Evolutionary conservation across 1,140 invertebrate genomes (phyloP).

Genomic region (Steinernema khuongi): DNA sequence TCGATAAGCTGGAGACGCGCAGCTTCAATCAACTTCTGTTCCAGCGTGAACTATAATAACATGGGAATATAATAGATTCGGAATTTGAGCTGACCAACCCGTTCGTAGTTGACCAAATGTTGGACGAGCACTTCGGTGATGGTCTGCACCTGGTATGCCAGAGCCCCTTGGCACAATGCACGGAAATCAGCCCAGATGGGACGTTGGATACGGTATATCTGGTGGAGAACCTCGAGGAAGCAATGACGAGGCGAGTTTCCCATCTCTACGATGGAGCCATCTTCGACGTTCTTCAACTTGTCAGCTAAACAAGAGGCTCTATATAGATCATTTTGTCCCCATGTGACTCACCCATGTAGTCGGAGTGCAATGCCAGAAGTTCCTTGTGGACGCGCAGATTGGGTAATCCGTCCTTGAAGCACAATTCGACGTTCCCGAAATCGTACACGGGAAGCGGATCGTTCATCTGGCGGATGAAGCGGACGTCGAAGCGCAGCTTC

Average conservation of each 20-base stretch:
- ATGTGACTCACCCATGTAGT: not conserved
- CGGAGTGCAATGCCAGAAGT: not conserved
- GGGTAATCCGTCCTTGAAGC: not conserved
- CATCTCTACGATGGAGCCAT: not conserved
- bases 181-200: slow-evolving; percentile 24
- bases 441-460: slow-evolving; percentile 13
- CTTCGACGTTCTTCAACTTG: not conserved
- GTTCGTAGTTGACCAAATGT: slow-evolving; percentile 20
- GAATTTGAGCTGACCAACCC: slow-evolving; percentile 7
- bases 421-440: not conserved
- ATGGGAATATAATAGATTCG: not conserved
- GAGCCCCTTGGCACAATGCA: not conserved
- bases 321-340: not conserved
- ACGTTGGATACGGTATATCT: slow-evolving; percentile 17
- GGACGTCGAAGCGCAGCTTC: slow-evolving; percentile 19
- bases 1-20: slow-evolving; percentile 10
- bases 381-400: slow-evolving; percentile 11
- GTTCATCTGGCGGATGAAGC: slow-evolving; percentile 13
- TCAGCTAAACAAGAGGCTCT: not conserved
- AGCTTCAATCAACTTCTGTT: slow-evolving; percentile 17
- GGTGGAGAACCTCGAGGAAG: slow-evolving; percentile 19
- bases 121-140: not conserved
- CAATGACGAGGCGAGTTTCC: not conserved
- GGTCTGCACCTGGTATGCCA: slow-evolving; percentile 18
- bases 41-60: slow-evolving; percentile 9